Percentiles rank a stretch among this genome's conserved stretches.
phyloP scores from a whole-genome alignment of 2,888 invertebrate genomes.

The Lithophane leautieri region DNA sequence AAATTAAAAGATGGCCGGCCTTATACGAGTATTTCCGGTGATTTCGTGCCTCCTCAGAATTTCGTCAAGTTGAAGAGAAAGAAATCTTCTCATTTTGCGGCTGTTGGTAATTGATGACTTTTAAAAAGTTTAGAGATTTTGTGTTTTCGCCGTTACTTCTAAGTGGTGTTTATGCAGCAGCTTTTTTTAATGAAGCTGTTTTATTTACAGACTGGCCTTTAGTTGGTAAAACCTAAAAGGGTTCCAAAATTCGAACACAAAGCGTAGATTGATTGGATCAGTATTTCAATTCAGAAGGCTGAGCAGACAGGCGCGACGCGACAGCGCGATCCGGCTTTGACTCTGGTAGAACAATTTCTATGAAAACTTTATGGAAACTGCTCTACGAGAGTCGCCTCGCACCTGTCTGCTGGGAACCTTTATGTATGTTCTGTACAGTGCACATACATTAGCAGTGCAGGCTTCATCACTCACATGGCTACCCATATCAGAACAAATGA shows the following conservation, averaged over 20 bases:
- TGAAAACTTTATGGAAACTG: no score
- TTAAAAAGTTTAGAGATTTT: conserved; percentile 26
- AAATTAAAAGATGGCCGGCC: conserved; percentile 14
- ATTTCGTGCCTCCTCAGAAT: conserved; percentile 15
- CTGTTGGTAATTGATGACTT: conserved; percentile 48
- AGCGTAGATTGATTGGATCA: background rate
- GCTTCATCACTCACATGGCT: conserved; percentile 10
- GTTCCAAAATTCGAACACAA: background rate
- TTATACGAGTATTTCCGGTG: conserved; percentile 29
- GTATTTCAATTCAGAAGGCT: background rate
- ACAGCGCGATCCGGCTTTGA: no score
- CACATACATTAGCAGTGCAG: conserved; percentile 38
- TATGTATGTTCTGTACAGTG: conserved; percentile 26
- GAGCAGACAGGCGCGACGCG: no score
- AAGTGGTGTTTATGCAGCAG: background rate
- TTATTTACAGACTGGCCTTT: background rate
- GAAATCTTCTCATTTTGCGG: conserved; percentile 32
- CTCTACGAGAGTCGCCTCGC: no score
- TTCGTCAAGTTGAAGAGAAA: conserved; percentile 17
- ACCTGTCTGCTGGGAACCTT: no score
- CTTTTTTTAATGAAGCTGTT: conserved; percentile 12
- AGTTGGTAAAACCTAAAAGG: background rate
- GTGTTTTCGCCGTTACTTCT: conserved; percentile 9
- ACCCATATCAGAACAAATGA: conserved; percentile 18
- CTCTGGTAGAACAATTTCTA: no score